Percentiles rank a stretch among this genome's conserved stretches.
Conservation (phyloP, 2,797 vertebrate species). For the Mormyrus proboscirostris region DNA sequence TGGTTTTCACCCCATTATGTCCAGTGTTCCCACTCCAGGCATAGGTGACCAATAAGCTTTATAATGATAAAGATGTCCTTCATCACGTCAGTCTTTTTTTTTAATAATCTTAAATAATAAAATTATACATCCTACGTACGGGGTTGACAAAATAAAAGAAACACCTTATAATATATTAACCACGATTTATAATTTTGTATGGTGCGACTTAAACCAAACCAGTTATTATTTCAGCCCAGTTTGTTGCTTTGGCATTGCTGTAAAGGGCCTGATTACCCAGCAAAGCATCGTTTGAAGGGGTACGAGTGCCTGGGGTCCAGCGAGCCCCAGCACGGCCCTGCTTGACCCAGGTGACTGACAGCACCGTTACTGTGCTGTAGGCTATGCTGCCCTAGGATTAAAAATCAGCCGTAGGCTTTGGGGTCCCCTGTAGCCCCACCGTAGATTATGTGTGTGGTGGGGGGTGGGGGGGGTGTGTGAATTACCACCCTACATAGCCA, state of each 20-base stretch:
- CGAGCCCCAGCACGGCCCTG: not conserved
- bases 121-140: not conserved
- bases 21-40: not conserved
- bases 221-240: not conserved
- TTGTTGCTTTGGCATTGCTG: not conserved
- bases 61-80: not conserved
- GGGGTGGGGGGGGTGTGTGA: not conserved
- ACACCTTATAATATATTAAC: not conserved
- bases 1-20: not conserved
- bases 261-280: too few relatives aligned
- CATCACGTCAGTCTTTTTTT: not conserved
- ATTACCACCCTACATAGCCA: not conserved
- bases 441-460: not conserved
- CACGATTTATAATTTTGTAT: not conserved
- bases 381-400: too few relatives aligned
- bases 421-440: not conserved
- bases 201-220: not conserved
- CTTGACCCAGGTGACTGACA: not conserved
- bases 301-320: not conserved
- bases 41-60: not conserved
- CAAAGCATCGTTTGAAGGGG: not conserved
- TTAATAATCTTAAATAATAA: not conserved
- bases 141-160: not conserved
- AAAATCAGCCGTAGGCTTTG: not conserved
- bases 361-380: not conserved